A percentile compares a stretch with the other conserved stretches of the same genome.
phyloP scores from a whole-genome alignment of 2,888 invertebrate species.

The Microplitis deprimator region DNA sequence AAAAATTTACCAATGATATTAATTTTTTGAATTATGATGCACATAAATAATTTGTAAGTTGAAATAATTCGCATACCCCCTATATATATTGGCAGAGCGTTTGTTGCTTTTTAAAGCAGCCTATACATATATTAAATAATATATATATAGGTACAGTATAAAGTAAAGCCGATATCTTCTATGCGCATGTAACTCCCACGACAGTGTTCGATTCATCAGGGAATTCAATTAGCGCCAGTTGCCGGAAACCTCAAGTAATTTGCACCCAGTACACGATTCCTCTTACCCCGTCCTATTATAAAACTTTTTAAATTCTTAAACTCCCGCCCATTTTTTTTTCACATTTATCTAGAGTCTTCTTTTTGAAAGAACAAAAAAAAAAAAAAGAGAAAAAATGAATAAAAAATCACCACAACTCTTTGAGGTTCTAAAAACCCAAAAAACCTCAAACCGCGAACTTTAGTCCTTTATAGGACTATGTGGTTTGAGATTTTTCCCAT shows the following conservation, averaged over 20 bases:
- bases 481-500: not conserved
- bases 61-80: no score
- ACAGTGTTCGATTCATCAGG: slow-evolving; percentile 66
- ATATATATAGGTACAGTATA: not conserved
- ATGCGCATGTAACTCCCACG: slow-evolving; percentile 28
- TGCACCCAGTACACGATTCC: slow-evolving; percentile 47
- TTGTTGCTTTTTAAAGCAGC: no score
- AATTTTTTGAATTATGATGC: no score
- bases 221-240: slow-evolving; percentile 69
- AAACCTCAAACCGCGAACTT: slow-evolving; percentile 15
- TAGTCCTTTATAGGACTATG: not conserved
- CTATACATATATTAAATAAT: no score
- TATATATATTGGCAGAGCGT: no score
- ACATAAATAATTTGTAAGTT: no score
- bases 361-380: not conserved
- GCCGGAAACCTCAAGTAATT: slow-evolving; percentile 69
- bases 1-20: not conserved
- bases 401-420: not conserved
- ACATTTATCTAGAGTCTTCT: not conserved
- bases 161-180: slow-evolving; percentile 6
- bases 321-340: slow-evolving; percentile 13
- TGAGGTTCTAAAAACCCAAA: not conserved
- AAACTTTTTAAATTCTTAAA: slow-evolving; percentile 17
- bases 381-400: not conserved
- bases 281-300: slow-evolving; percentile 21